Base-by-base conservation (phyloP, 1,140 invertebrate species). In the Leptinotarsa texana region DNA sequence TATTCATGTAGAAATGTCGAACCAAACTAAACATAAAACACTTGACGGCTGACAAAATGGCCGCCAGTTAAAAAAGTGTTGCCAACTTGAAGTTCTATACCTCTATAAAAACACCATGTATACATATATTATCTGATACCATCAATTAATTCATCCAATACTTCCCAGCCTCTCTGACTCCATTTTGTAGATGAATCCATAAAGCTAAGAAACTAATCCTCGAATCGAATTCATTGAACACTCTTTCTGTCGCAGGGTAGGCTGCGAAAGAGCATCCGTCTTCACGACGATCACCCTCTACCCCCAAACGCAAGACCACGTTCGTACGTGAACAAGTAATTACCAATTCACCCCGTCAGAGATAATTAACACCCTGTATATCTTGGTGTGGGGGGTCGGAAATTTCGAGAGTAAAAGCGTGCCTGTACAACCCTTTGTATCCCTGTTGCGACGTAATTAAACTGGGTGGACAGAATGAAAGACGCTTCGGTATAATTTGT, bases 401-500 rank as follows among this genome's bases (percentile, higher is more conserved):
- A 57, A 57, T 57, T 13, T 57, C 17, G 15, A 15, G 13, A 57
- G 51, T 6, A n/a, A 57, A 57, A 15, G 51, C 51, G 51, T 57
- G 51, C 51, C 51, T 57, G 4, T 57, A 57, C 66, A 47, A 68
- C 24, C 24, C 33, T 42, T 27, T 47, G 66, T 62, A 4, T 3
- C 33, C 42, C 18, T 18, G 66, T 68, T 42, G n/a, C 42, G 24
- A 18, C 33, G 24, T 68, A 68, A 68, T 68, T 68, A 68, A 68
- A 68, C 24, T 47, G 15, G n/a, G 66, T 68, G 66, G 66, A 68
- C 33, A 47, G n/a, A 68, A 47, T 68, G 66, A 68, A 68, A 68
- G 33, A 47, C 66, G 66, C 24, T 27, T n/a, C 13, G 66, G 66
- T 68, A 68, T 68, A 68, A 68, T 68, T 68, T 68, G 66, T 68